Evolutionary conservation across 2,113 vertebrate species (phyloP).

Genomic region (Coreoperca whiteheadi): DNA sequence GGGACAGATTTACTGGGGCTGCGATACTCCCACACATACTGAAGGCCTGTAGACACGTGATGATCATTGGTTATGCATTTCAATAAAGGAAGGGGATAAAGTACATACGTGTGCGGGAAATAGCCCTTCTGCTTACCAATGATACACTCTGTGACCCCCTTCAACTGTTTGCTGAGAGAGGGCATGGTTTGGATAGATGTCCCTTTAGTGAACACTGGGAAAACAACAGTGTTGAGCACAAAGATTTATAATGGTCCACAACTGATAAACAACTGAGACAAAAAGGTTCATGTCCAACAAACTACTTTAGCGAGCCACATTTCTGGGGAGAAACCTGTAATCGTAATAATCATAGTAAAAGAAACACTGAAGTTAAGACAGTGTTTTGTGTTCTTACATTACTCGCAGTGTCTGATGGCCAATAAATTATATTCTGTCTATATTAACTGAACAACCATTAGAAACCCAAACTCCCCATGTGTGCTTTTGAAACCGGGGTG

Average conservation of each 20-base stretch:
- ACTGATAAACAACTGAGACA: conserved; percentile 15
- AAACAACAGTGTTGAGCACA: conserved; percentile 48
- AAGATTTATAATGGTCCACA: background rate
- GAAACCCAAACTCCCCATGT: conserved; percentile 42
- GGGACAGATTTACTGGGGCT: conserved; percentile 84
- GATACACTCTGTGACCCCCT: conserved; percentile 67
- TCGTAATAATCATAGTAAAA: background rate
- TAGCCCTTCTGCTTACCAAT: conserved; percentile 75
- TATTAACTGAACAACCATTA: conserved; percentile 29
- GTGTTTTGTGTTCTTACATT: conserved; percentile 1
- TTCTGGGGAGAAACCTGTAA: background rate
- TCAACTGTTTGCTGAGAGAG: conserved; percentile 77
- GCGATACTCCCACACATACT: conserved; percentile 87
- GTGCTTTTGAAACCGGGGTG: conserved; percentile 9
- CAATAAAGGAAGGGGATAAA: background rate
- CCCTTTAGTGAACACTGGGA: conserved; percentile 80
- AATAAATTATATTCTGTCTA: background rate
- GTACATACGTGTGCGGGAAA: background rate
- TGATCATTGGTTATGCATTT: conserved; percentile 9
- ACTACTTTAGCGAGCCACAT: background rate
- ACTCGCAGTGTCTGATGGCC: conserved; percentile 12
- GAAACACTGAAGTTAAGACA: background rate
- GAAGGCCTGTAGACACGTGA: conserved; percentile 77
- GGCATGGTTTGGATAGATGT: conserved; percentile 76
- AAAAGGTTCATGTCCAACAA: conserved; percentile 13